Percentiles rank a stretch among this genome's conserved stretches.
Evolutionary conservation across 1,140 invertebrate genomes (phyloP).

Genomic region (Euura lappo): DNA sequence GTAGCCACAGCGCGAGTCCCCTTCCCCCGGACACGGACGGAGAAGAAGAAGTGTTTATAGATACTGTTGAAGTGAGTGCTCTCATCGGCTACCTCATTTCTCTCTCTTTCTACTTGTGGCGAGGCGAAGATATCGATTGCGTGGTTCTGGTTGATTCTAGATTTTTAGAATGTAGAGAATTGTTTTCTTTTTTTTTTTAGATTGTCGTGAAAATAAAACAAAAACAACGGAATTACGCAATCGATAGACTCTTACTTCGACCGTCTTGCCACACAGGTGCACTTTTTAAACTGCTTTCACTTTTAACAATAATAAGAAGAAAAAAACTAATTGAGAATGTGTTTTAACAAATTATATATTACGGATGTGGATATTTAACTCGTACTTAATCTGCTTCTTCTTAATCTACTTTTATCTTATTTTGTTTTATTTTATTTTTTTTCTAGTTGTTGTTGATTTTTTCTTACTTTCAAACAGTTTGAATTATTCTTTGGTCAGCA

Average conservation of each 20-base stretch:
- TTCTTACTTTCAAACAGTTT: no score
- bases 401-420: no score
- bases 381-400: no score
- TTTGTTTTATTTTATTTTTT: no score
- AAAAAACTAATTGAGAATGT: no score
- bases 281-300: conserved; percentile 7
- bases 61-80: conserved; percentile 71
- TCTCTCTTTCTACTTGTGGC: conserved; percentile 1
- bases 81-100: not conserved
- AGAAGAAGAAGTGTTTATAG: conserved; percentile 76
- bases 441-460: no score
- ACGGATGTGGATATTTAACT: no score
- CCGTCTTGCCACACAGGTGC: not conserved
- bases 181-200: conserved; percentile 10
- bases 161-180: no score
- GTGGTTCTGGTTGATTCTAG: no score
- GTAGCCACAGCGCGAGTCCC: conserved; percentile 59
- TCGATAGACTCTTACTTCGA: not conserved
- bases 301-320: not conserved
- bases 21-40: conserved; percentile 70
- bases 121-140: no score
- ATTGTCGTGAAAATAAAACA: not conserved
- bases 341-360: no score
- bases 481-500: no score
- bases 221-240: conserved; percentile 4